These are phyloP conservation scores for Aldrovandia affinis DNA, from an alignment of 2,797 vertebrate species.

Conservation along the genomic window DNA sequence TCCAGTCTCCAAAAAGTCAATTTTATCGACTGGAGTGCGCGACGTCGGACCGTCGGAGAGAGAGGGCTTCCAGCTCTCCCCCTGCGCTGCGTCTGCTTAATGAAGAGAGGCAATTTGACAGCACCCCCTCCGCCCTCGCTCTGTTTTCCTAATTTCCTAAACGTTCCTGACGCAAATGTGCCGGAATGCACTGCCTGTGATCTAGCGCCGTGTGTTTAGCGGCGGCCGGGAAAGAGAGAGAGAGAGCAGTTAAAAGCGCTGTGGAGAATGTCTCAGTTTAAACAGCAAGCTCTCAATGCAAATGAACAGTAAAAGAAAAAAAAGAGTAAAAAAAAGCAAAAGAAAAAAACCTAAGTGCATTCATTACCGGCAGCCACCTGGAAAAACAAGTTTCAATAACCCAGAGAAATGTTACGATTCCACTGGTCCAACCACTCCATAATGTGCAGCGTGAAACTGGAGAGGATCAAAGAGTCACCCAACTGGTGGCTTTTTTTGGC, in stretches of 20 bases:
- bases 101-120: neutral
- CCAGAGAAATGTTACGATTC: neutral
- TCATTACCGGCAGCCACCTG: conserved; percentile 1
- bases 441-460: neutral
- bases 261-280: conserved; percentile 22
- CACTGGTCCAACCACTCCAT: neutral
- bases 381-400: conserved; percentile 5
- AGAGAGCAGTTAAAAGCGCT: neutral
- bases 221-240: too few species aligned
- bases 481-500: neutral
- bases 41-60: too few species aligned
- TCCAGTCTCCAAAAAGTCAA: neutral
- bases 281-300: conserved; percentile 3
- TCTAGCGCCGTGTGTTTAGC: neutral
- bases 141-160: conserved; percentile 1
- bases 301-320: conserved; percentile 12
- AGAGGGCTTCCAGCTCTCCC: neutral
- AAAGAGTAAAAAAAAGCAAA: neutral
- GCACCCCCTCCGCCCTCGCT: neutral
- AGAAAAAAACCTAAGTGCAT: neutral
- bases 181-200: neutral
- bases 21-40: neutral
- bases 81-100: neutral
- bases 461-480: neutral
- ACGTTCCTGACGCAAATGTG: neutral